Conservation (phyloP, 1,140 invertebrate genomes). For the Ostrea edulis region DNA sequence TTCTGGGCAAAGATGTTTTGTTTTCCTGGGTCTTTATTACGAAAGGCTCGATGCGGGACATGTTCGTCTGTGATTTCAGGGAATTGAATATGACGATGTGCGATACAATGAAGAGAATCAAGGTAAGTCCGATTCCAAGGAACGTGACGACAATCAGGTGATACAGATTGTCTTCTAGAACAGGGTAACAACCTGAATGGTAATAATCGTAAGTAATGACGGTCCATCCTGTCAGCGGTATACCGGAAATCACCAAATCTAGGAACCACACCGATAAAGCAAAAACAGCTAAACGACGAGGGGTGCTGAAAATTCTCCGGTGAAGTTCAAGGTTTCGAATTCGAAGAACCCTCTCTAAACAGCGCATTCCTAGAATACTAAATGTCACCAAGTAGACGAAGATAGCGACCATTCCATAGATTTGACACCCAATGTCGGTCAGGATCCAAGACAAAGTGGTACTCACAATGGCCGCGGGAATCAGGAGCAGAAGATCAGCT, state of each 20-base stretch:
- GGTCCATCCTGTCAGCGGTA: constrained; percentile 44
- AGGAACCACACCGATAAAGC: constrained; percentile 26
- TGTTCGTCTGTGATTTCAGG: not conserved
- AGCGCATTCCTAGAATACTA: not conserved
- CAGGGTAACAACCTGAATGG: constrained; percentile 32
- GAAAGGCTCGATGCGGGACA: not conserved
- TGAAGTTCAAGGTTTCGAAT: not conserved
- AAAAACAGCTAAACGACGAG: not conserved
- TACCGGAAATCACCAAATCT: constrained; percentile 24
- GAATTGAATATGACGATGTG: constrained; percentile 23
- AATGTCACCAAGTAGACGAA: constrained; percentile 35
- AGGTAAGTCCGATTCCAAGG: constrained; percentile 34
- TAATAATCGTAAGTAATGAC: constrained; percentile 40
- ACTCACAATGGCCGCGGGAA: constrained; percentile 41
- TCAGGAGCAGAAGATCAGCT: not conserved
- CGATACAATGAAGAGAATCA: not conserved
- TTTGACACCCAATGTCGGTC: constrained; percentile 23
- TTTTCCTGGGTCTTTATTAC: not conserved
- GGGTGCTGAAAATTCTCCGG: not conserved
- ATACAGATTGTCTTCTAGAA: constrained; percentile 14
- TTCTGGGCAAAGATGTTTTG: not conserved
- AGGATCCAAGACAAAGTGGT: constrained; percentile 40
- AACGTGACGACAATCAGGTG: constrained; percentile 20
- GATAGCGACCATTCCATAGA: constrained; percentile 25
- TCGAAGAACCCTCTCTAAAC: constrained; percentile 37